These are phyloP conservation scores for Pampusana beccarii DNA, from an alignment of 2,113 vertebrate genomes.

Conservation along the genomic window DNA sequence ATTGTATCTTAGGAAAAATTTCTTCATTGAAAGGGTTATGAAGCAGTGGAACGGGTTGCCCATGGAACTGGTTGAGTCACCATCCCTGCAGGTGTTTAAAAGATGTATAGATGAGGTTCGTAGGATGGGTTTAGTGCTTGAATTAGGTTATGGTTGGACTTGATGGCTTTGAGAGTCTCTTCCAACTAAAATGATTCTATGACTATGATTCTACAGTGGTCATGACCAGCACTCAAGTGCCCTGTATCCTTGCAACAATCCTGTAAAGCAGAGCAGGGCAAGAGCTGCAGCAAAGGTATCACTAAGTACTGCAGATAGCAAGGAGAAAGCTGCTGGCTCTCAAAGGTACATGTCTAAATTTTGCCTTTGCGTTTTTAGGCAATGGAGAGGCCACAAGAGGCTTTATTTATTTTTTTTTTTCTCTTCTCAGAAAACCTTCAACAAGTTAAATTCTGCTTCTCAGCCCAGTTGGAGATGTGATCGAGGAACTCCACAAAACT, in stretches of 20 bases:
- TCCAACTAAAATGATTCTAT: too few species aligned
- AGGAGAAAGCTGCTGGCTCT: background rate
- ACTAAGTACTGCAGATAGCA: background rate
- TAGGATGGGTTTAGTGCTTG: too few species aligned
- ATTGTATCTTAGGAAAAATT: too few species aligned
- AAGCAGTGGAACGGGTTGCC: too few species aligned
- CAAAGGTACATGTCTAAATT: background rate
- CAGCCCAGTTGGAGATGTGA: background rate
- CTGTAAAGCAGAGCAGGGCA: background rate
- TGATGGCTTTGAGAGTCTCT: too few species aligned
- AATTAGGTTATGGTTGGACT: too few species aligned
- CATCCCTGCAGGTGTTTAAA: too few species aligned
- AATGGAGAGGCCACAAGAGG: background rate
- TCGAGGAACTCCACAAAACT: background rate
- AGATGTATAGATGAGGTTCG: too few species aligned
- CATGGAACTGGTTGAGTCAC: too few species aligned
- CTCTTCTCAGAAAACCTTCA: background rate
- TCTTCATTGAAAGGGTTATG: too few species aligned
- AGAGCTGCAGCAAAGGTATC: background rate
- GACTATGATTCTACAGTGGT: too few species aligned
- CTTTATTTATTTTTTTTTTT: background rate
- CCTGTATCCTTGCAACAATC: background rate
- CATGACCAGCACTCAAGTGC: fast-evolving
- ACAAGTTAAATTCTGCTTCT: background rate
- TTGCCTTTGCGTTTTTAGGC: background rate